Base-by-base conservation (phyloP, 2,888 invertebrate species). In the Tenodera sinensis region DNA sequence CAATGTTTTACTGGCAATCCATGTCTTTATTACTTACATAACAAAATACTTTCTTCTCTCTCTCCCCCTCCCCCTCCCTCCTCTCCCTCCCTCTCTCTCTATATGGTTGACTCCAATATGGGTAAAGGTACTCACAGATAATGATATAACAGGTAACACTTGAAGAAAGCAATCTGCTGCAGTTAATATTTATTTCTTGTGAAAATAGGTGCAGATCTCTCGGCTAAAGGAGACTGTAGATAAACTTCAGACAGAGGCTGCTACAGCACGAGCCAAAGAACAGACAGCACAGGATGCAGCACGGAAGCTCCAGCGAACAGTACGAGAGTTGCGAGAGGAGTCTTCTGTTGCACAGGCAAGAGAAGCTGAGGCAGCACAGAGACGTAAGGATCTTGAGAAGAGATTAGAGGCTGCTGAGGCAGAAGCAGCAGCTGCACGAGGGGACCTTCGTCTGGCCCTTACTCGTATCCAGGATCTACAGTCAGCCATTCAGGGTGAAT, bases 381-480 rank as follows among this genome's bases (percentile, higher is more conserved):
- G 96, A 88, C 95, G 96, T 91, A 95, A 96, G 90, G 97, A 97
- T 91, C 94, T 97, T 85, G 98, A 97, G 91, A 96, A 97, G 91
- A 95, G 95, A 84, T 94, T 96, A 88, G 96, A 96, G 90, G 94
- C 96, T 42, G 95, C 97, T 88, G 96, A 97, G 92, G 94, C 96
- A 81, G 96, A 97, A 93, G 95, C 95, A 88, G 93, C 96, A 91
- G 95, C 96, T 91, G 95, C 97, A 84, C 93, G 96, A 92, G 95
- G 96, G 93, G 98, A 99, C 93, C 95, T 99, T 84, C 95, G 98
- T 88, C 94, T 98, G 89, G 98, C 99, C 7, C 95, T 98, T 90
- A 96, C 98, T 91, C 95, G 99, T 90, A 98, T 98, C 91, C 96
- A 98, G 85, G 98, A 98, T 92, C 94, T 99, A 91, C 98, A 98